Base-by-base conservation (phyloP, 1,140 invertebrate species). In the Arctopsyche grandis region DNA sequence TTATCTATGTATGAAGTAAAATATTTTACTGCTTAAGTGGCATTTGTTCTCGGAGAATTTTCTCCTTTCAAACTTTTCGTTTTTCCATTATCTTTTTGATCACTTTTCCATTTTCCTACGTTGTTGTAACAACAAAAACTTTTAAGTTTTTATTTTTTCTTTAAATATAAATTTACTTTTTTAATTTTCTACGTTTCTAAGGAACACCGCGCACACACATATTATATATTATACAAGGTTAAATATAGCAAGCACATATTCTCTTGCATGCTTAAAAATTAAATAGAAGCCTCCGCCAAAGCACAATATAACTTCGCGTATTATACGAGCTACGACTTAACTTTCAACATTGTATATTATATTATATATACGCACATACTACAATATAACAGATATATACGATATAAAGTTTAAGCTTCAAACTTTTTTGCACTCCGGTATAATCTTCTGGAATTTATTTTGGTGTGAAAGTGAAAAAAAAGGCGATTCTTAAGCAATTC, bases 71-170 rank as follows among this genome's bases (percentile, higher is more conserved):
- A 66, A 66, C 63, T 66, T 66, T 66, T 22, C 63, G 63, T 66
- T 66, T 66, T 26, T 66, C 63, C 63, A 66, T 66, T 66, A 66
- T 26, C 63, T 60, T 60, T 60, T 60, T 60, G 56, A 60, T 60
- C 56, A 60, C 56, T 60, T 60, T 60, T 60, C 56, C 56, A 60
- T 60, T 60, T 26, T 66, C 63, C 63, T 22, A 5, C 63, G 22
- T 60, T 16, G 56, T 21, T 60, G 9, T 10, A 60, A 60, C 56
- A 60, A 60, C 14, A 21, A 21, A 60, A 60, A 60, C 56, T 60
- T 60, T 60, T 16, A 5, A 7, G 56, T 19, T 60, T 60, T 60
- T 19, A 19, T 60, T 19, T 60, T 60, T 19, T 60, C 16, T 21
- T 60, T 60, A 60, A 9, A 19, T 60, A 19, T 60, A 38, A 4